Conservation (phyloP, 2,888 invertebrate species). For the Ctenicera cuprea region DNA sequence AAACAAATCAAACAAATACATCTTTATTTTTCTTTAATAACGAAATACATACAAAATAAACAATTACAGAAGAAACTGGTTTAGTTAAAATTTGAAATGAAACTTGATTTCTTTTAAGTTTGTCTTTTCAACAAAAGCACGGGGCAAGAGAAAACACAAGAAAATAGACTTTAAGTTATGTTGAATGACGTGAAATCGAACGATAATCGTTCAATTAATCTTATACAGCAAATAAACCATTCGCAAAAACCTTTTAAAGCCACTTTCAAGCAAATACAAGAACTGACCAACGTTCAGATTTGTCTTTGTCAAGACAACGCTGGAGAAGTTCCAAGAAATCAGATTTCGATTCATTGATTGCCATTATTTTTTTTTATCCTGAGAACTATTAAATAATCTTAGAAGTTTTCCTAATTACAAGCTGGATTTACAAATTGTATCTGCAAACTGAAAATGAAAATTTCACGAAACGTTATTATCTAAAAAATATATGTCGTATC, state of each 20-base stretch:
- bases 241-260: slow-evolving; percentile 19
- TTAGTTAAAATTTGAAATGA: too few relatives aligned
- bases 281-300: slow-evolving; percentile 16
- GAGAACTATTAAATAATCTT: too few relatives aligned
- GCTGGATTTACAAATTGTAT: background rate
- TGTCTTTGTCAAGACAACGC: slow-evolving; percentile 23
- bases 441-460: background rate
- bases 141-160: background rate
- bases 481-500: slow-evolving; percentile 10
- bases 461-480: slow-evolving; percentile 6
- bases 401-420: background rate
- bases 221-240: slow-evolving; percentile 17
- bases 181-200: background rate
- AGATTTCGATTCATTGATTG: background rate
- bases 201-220: slow-evolving; percentile 23
- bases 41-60: too few relatives aligned
- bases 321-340: background rate
- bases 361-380: slow-evolving; percentile 1
- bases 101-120: background rate
- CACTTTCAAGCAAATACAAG: slow-evolving; percentile 16
- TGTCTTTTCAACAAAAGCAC: background rate
- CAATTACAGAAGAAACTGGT: too few relatives aligned
- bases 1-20: too few relatives aligned
- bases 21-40: too few relatives aligned
- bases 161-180: background rate